Conservation (phyloP, 2,113 vertebrate genomes). For the Lagopus leucura region DNA sequence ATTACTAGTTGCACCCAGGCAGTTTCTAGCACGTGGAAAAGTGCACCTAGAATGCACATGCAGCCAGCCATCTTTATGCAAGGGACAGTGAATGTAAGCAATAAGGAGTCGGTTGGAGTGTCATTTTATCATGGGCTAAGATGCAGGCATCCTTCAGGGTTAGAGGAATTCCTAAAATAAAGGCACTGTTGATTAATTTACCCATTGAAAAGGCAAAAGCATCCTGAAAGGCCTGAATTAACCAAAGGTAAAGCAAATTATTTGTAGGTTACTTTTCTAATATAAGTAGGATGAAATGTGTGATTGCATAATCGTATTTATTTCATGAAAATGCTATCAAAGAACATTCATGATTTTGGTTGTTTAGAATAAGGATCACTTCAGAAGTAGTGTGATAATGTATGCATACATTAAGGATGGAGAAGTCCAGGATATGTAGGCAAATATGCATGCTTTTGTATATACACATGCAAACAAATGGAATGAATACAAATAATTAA, state of each 20-base stretch:
- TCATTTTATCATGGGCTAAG: background rate
- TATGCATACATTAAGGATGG: too few species aligned
- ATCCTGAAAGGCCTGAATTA: background rate
- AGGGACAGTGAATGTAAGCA: background rate
- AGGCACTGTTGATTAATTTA: background rate
- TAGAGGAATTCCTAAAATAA: background rate
- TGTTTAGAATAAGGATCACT: too few species aligned
- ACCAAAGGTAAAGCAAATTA: background rate
- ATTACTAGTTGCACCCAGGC: background rate
- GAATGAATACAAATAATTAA: background rate
- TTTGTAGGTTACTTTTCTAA: background rate
- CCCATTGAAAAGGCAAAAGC: background rate
- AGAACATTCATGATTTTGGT: background rate
- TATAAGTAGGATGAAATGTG: background rate
- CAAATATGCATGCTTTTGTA: too few species aligned
- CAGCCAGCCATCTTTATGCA: accelerated
- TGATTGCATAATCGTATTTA: background rate
- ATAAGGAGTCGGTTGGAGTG: background rate
- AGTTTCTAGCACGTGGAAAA: background rate
- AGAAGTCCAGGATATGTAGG: too few species aligned
- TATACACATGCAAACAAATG: too few species aligned
- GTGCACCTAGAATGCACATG: background rate
- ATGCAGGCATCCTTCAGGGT: background rate
- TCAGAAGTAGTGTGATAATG: too few species aligned
- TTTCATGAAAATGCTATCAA: background rate